Evolutionary conservation across 2,113 vertebrate genomes (phyloP).

Genomic region (Anser cygnoides): DNA sequence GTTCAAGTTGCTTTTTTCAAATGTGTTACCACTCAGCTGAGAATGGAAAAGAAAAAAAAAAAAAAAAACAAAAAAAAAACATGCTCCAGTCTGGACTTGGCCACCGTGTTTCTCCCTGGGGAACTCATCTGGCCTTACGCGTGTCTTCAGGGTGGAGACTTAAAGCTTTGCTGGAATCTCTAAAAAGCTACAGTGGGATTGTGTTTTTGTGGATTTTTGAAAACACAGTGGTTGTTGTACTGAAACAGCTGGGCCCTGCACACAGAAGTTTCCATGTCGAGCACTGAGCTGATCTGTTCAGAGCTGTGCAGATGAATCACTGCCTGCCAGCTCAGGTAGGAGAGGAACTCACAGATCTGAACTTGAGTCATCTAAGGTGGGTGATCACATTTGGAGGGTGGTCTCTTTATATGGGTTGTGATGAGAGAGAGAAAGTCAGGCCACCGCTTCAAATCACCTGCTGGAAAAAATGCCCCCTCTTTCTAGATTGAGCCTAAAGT

Average conservation of each 20-base stretch:
- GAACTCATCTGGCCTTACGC: not conserved
- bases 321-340: not conserved
- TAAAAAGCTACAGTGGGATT: not conserved
- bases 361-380: not conserved
- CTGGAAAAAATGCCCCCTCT: not conserved
- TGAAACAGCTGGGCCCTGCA: not conserved
- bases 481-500: not conserved
- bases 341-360: not conserved
- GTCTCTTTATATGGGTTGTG: not conserved
- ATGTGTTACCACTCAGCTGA: not conserved
- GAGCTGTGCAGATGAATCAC: not conserved
- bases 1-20: constrained; percentile 1
- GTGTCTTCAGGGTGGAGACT: not conserved
- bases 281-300: not conserved
- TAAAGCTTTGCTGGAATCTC: not conserved
- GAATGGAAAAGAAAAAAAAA: not conserved
- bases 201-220: not conserved
- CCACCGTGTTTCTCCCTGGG: not conserved
- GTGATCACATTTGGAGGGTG: not conserved
- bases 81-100: not conserved
- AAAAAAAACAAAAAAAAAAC: not conserved
- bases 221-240: not conserved
- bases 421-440: not conserved
- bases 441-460: not conserved
- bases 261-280: not conserved